phyloP scores from a whole-genome alignment of 2,113 vertebrate genomes.

The Myrmecobius fasciatus region DNA sequence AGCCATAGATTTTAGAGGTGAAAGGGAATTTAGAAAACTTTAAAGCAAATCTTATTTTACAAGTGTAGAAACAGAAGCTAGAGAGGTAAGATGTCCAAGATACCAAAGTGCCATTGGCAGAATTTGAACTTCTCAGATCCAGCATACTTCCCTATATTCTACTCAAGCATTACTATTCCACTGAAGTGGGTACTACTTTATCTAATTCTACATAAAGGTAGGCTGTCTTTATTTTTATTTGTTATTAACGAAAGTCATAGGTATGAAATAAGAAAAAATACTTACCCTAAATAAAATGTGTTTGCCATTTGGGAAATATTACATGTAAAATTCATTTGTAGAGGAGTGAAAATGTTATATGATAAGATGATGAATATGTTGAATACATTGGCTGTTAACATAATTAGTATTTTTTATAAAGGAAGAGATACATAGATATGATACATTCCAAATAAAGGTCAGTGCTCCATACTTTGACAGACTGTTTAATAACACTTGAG shows the following conservation, averaged over 20 bases:
- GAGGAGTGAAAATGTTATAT: not conserved
- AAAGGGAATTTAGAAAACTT: not conserved
- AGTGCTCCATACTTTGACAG: slow-evolving; percentile 55
- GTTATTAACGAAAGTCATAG: not conserved
- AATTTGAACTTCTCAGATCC: not conserved
- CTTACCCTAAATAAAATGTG: not conserved
- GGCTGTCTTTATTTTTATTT: slow-evolving; percentile 30
- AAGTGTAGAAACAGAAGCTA: too few relatives aligned
- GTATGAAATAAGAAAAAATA: not conserved
- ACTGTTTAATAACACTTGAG: slow-evolving; percentile 58
- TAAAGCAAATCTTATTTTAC: not conserved
- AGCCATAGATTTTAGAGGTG: not conserved
- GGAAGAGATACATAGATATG: not conserved
- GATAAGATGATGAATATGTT: slow-evolving; percentile 9
- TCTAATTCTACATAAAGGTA: slow-evolving; percentile 5
- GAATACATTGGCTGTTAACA: slow-evolving; percentile 51
- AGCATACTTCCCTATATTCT: not conserved
- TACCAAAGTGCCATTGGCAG: not conserved
- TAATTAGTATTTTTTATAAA: slow-evolving; percentile 62
- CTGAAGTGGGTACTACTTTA: not conserved
- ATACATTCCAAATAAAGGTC: slow-evolving; percentile 29
- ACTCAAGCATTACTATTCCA: not conserved
- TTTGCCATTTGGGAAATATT: not conserved
- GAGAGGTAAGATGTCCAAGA: not conserved
- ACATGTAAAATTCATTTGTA: not conserved